phyloP scores from a whole-genome alignment of 2,797 vertebrate genomes.

The Aldrovandia affinis region DNA sequence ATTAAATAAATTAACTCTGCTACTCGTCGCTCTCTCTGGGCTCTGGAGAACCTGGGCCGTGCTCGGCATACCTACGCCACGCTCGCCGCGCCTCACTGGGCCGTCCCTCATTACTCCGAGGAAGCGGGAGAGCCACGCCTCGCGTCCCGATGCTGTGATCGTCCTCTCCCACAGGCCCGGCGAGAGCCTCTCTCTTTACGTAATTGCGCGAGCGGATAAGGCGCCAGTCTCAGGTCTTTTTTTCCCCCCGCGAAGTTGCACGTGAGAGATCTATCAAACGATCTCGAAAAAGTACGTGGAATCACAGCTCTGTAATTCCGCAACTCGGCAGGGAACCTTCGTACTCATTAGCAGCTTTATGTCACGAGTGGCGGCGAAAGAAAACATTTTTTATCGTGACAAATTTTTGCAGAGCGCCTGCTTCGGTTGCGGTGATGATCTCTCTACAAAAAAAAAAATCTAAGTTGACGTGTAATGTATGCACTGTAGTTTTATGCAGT shows the following conservation, averaged over 20 bases:
- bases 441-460: neutral
- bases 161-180: slow-evolving; percentile 31
- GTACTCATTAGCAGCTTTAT: neutral
- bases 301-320: neutral
- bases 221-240: slow-evolving; percentile 35
- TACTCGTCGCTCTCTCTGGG: slow-evolving; percentile 71
- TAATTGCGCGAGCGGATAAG: slow-evolving; percentile 56
- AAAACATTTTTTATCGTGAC: too few relatives aligned
- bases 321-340: neutral
- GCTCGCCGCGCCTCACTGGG: slow-evolving; percentile 29
- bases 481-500: too few relatives aligned
- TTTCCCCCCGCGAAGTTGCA: neutral
- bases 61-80: slow-evolving; percentile 69
- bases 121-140: slow-evolving; percentile 54
- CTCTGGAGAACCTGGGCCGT: slow-evolving; percentile 60
- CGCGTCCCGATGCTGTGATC: slow-evolving; percentile 46
- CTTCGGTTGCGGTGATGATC: neutral
- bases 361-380: neutral
- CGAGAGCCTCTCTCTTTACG: slow-evolving; percentile 47
- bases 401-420: neutral
- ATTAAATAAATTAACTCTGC: slow-evolving; percentile 84
- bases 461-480: too few relatives aligned
- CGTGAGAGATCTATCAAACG: neutral
- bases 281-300: neutral
- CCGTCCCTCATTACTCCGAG: slow-evolving; percentile 54